Base-by-base conservation (phyloP, 1,140 invertebrate species). In the Cataglyphis hispanica region DNA sequence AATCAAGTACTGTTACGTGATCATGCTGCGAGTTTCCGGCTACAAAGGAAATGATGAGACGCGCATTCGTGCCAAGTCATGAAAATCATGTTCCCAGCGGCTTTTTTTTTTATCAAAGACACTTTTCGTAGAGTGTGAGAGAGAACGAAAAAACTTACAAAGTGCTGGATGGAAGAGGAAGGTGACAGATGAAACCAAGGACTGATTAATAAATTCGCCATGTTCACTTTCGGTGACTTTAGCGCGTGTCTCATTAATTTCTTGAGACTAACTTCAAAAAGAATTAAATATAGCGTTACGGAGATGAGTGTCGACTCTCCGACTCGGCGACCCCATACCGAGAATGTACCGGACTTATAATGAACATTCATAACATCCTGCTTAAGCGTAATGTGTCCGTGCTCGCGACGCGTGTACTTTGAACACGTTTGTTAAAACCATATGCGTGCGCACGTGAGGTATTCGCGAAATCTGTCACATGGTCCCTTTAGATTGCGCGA, bases 161-260 rank as follows among this genome's bases (percentile, higher is more conserved):
- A 2, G 13, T 43, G 63, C 22, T 22, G 22, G 10, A 34, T 6
- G n/a, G 40, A 7, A 43, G 16, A 22, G 11, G 19, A 19, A 7
- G 22, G 7, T 25, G 37, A 74, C 25, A 64, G 37, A 58, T 60
- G 67, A 67, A 85, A 78, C 69, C 66, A 70, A 85, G 72, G 77
- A 19, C 63, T 87, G 90, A 89, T 90, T 89, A 90, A 92, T 93
- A 92, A 92, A 93, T 93, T 91, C 75, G 61, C 87, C 53, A 64
- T 88, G 87, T 75, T 80, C 78, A 92, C 91, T 93, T 92, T 91
- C 92, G 92, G 90, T 88, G 92, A 93, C 80, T 53, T 89, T 80
- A 89, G 89, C 89, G 91, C 90, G 91, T 91, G 92, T 92, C 91
- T 92, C 92, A 93, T 94, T 94, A 93, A 91, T 92, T 89, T 91